A percentile compares a stretch with the other conserved stretches of the same genome.
phyloP scores from a whole-genome alignment of 2,888 invertebrate species.

The Cantharis flavilabris region DNA sequence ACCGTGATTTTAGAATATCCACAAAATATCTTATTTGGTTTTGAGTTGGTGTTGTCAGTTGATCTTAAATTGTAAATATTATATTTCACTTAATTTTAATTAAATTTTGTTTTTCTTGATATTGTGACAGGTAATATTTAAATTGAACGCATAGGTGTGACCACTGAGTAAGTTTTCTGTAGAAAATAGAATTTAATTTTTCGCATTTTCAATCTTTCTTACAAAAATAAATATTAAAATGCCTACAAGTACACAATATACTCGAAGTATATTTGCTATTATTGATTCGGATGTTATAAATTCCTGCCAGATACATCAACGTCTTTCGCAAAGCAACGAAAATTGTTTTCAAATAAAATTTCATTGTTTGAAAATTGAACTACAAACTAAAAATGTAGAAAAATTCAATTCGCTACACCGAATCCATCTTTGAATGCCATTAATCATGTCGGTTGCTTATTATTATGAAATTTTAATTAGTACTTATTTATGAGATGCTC shows the following conservation, averaged over 20 bases:
- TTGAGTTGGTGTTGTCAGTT: background rate
- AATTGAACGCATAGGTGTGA: background rate
- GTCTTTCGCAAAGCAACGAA: background rate
- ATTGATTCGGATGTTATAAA: background rate
- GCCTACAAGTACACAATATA: background rate
- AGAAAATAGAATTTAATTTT: too few relatives aligned
- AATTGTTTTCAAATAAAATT: background rate
- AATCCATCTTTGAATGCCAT: background rate
- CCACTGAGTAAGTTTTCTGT: background rate
- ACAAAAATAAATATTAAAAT: too few relatives aligned
- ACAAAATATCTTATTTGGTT: background rate
- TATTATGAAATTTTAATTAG: background rate
- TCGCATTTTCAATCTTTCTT: too few relatives aligned
- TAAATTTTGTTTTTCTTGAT: background rate
- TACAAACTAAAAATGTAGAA: background rate
- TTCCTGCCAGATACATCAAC: background rate
- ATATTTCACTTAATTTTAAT: background rate
- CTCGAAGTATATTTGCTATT: background rate
- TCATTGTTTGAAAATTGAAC: background rate
- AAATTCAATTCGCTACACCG: background rate
- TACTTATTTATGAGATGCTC: background rate
- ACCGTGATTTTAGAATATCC: background rate
- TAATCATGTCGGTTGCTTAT: background rate
- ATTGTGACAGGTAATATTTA: background rate
- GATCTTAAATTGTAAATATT: background rate